Evolutionary conservation across 2,888 invertebrate species (phyloP), one percentile per base, ranked within the genome.

Genomic region (Podotricha telesiphe): DNA sequence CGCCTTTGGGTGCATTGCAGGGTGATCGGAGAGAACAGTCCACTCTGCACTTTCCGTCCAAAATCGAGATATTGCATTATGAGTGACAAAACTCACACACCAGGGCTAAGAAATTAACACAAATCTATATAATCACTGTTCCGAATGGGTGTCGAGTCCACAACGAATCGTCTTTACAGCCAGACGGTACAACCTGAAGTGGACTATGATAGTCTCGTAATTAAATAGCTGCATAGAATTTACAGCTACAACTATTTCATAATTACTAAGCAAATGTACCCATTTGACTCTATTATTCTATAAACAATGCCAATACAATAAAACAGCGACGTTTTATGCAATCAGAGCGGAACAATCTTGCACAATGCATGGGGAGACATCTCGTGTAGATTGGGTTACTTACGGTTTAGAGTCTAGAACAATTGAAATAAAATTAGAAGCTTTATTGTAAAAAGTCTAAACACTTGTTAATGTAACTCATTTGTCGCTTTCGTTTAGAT

Each of bases 281-380:
- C 7, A 13, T 55, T 13, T 17, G 13, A 17, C 1, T 55, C 13
- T 55, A 55, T 55, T 55, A 55, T 55, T 37, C 37, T 19, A 55
- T 37, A 17, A 34, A 55, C 34, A 55, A 55, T 55, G 55, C 5
- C 28, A 55, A 6, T 37, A 37, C 37, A 37, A 28, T 37, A 53
- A 53, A 53, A 53, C 53, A 17, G 19, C 47, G 53, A 53, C 53
- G 34, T 59, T 59, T 59, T 2, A 22, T 59, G 28, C 15, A 66
- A 66, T 51, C 59, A 66, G 66, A 59, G 66, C 58, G 59, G 6
- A 59, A 66, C 66, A 22, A 17, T 66, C 66, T 66, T 59, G 7
- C 66, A 66, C 59, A 66, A 66, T 59, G 4, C 4, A 45, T 17
- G 28, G n/a, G 10, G 56, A 56, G 42, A 59, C 59, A 51, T 59